A percentile compares a stretch with the other conserved stretches of the same genome.
Conservation (phyloP, 2,888 invertebrate genomes). For the Eilema griseolum region DNA sequence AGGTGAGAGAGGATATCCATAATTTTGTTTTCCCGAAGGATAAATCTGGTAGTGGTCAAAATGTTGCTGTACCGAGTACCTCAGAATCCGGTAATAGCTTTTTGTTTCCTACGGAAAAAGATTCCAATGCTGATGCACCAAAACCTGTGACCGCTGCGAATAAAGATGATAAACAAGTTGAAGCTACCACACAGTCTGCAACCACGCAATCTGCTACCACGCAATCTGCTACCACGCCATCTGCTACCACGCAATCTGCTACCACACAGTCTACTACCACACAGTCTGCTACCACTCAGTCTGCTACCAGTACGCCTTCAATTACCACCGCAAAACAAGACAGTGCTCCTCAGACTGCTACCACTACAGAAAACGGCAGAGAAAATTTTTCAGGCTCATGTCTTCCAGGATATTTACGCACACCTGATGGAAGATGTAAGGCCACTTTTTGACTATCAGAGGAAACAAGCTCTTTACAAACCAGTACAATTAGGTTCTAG, state of each 20-base stretch:
- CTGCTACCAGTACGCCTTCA: not conserved
- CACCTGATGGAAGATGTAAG: slow-evolving; percentile 75
- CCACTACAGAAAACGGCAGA: slow-evolving; percentile 61
- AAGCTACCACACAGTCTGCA: slow-evolving; percentile 5
- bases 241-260: not conserved
- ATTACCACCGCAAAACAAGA: slow-evolving; percentile 15
- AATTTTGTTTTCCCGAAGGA: slow-evolving; percentile 12
- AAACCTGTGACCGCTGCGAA: not conserved
- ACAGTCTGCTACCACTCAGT: not conserved
- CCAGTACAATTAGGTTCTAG: not conserved
- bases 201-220: not conserved
- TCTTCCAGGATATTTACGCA: slow-evolving; percentile 65
- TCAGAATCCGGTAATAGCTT: not conserved
- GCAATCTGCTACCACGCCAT: no score
- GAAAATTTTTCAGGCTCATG: slow-evolving; percentile 72
- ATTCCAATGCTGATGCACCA: not conserved
- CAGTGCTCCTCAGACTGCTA: slow-evolving; percentile 26
- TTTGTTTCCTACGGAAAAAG: not conserved
- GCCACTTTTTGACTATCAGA: slow-evolving; percentile 51
- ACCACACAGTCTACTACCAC: not conserved
- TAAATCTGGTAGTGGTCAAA: slow-evolving; percentile 15
- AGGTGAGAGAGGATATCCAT: slow-evolving; percentile 56
- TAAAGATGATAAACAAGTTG: slow-evolving; percentile 2
- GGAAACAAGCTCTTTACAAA: not conserved
- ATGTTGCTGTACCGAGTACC: not conserved